These are phyloP conservation scores for Hydropotes inermis DNA, from an alignment of 2,113 vertebrate genomes.

Conservation along the genomic window DNA sequence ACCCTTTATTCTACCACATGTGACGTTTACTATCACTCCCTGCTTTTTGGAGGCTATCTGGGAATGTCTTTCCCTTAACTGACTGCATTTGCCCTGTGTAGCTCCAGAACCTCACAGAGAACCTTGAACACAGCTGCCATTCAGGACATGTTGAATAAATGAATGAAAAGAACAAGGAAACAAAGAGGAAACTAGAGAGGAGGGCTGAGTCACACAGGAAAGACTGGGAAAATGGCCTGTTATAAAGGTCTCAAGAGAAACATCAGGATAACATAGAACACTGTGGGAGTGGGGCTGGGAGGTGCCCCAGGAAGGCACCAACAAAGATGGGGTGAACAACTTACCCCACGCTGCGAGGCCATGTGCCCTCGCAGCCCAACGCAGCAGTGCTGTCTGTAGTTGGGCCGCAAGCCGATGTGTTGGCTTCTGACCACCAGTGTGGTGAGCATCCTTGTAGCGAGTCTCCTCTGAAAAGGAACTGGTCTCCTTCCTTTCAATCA, in stretches of 20 bases:
- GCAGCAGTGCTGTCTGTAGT: too few relatives aligned
- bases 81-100: neutral
- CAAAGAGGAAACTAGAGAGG: neutral
- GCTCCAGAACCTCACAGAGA: neutral
- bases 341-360: neutral
- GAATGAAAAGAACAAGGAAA: neutral
- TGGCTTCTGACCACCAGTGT: neutral
- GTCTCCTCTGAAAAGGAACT: neutral
- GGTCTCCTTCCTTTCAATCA: neutral
- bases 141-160: neutral
- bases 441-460: neutral
- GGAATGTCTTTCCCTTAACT: neutral
- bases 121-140: neutral
- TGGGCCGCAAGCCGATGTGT: neutral
- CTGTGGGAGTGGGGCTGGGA: neutral
- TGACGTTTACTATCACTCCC: neutral
- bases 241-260: neutral
- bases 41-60: neutral
- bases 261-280: neutral
- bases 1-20: neutral
- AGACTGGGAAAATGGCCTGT: neutral
- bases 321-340: neutral
- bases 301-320: neutral
- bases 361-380: fast-evolving
- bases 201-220: neutral